Evolutionary conservation across 2,113 vertebrate species (phyloP).

Genomic region (Saimiri boliviensis): DNA sequence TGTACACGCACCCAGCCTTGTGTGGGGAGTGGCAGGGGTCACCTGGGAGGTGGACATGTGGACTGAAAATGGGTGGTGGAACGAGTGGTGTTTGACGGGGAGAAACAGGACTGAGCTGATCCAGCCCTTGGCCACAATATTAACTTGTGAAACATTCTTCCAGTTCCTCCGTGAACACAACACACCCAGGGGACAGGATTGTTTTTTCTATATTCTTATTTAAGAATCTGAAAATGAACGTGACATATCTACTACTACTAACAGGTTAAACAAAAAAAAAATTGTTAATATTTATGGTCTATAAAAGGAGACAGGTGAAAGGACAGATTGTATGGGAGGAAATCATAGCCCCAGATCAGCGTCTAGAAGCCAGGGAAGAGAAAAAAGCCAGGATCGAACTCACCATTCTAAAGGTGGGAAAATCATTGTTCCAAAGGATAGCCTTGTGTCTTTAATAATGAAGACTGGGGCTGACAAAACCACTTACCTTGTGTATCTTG

Average conservation of each 20-base stretch:
- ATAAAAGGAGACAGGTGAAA: not conserved
- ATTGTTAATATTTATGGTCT: not conserved
- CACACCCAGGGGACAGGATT: not conserved
- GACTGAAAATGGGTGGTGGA: not conserved
- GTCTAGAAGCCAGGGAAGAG: not conserved
- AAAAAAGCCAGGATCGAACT: not conserved
- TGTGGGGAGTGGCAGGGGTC: not conserved
- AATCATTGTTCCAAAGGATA: not conserved
- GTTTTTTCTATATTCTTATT: not conserved
- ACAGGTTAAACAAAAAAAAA: not conserved
- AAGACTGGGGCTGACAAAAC: not conserved
- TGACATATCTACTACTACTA: not conserved
- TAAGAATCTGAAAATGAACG: not conserved
- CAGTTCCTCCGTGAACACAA: not conserved
- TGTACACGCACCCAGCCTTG: accelerated
- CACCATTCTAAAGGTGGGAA: not conserved
- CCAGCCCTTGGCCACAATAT: not conserved
- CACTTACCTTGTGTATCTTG: not conserved
- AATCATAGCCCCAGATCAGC: not conserved
- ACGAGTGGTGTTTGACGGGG: not conserved
- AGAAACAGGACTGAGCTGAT: not conserved
- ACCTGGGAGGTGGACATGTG: not conserved
- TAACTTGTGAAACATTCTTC: not conserved
- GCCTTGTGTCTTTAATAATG: not conserved
- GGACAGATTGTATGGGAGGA: not conserved